Evolutionary conservation across 2,113 vertebrate genomes (phyloP).

Genomic region (Apteryx owenii): DNA sequence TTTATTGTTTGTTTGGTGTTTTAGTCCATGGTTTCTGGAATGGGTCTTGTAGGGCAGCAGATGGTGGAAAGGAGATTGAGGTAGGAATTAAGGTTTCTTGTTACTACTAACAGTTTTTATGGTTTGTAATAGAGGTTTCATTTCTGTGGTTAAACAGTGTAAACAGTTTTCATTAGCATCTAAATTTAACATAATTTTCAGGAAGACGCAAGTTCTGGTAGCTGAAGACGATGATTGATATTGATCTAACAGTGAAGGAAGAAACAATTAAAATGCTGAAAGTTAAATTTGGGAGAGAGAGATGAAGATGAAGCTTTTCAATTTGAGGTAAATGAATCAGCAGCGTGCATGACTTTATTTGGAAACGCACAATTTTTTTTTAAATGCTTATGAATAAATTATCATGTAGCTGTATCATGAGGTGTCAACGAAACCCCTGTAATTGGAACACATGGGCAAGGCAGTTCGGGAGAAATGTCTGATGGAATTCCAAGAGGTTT

Average conservation of each 20-base stretch:
- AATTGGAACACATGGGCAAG: neutral
- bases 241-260: slow-evolving; percentile 37
- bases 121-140: slow-evolving; percentile 27
- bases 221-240: slow-evolving; percentile 31
- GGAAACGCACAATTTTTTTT: neutral
- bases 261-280: slow-evolving; percentile 35
- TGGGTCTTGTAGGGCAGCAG: slow-evolving; percentile 48
- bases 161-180: slow-evolving; percentile 56
- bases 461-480: neutral
- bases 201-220: slow-evolving; percentile 30
- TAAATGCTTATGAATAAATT: neutral
- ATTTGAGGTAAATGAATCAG: slow-evolving; percentile 29
- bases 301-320: slow-evolving; percentile 15
- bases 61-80: slow-evolving; percentile 49
- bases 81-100: slow-evolving; percentile 60
- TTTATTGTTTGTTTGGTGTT: slow-evolving; percentile 32
- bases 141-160: slow-evolving; percentile 64
- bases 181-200: slow-evolving; percentile 62
- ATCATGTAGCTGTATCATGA: neutral
- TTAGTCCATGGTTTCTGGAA: neutral
- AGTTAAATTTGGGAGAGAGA: slow-evolving; percentile 21
- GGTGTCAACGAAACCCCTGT: neutral
- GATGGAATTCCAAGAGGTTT: neutral
- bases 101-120: slow-evolving; percentile 50
- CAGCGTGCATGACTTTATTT: neutral